Evolutionary conservation across 2,888 invertebrate species (phyloP).

Genomic region (Folsomia candida): DNA sequence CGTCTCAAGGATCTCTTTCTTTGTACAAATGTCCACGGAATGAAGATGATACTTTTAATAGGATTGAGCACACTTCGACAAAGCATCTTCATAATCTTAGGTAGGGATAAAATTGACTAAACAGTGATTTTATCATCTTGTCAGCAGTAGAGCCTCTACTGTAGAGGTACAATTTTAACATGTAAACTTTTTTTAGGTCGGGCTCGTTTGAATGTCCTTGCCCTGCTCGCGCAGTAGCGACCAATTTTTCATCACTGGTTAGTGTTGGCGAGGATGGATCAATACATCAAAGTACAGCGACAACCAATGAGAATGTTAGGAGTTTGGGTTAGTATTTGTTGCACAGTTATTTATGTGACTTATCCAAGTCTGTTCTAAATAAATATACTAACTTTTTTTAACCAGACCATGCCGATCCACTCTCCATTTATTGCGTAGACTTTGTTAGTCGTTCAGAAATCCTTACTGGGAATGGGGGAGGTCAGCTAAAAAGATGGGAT

Average conservation of each 20-base stretch:
- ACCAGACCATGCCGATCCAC: slow-evolving; percentile 43
- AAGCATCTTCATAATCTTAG: background rate
- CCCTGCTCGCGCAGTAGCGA: background rate
- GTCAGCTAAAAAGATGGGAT: slow-evolving; percentile 49
- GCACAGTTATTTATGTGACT: too few species aligned
- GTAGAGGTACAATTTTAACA: too few species aligned
- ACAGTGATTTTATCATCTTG: background rate
- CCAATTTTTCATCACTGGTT: slow-evolving; percentile 15
- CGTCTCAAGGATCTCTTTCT: slow-evolving; percentile 15
- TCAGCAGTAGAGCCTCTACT: too few species aligned
- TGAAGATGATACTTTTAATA: slow-evolving; percentile 10
- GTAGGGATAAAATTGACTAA: too few species aligned
- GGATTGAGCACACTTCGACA: background rate
- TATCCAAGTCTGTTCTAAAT: too few species aligned
- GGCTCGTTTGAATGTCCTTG: background rate
- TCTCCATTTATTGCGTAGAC: slow-evolving; percentile 30
- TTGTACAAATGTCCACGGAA: slow-evolving; percentile 16
- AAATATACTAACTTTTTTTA: too few species aligned
- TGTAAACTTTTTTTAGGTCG: background rate
- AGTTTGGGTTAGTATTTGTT: slow-evolving; percentile 32
- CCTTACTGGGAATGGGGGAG: slow-evolving; percentile 46
- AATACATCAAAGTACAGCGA: slow-evolving; percentile 36
- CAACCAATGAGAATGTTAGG: slow-evolving; percentile 19
- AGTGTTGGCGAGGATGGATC: slow-evolving; percentile 48
- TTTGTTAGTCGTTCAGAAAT: slow-evolving; percentile 34